Conservation (phyloP, 2,113 vertebrate genomes). For the Colossoma macropomum region DNA sequence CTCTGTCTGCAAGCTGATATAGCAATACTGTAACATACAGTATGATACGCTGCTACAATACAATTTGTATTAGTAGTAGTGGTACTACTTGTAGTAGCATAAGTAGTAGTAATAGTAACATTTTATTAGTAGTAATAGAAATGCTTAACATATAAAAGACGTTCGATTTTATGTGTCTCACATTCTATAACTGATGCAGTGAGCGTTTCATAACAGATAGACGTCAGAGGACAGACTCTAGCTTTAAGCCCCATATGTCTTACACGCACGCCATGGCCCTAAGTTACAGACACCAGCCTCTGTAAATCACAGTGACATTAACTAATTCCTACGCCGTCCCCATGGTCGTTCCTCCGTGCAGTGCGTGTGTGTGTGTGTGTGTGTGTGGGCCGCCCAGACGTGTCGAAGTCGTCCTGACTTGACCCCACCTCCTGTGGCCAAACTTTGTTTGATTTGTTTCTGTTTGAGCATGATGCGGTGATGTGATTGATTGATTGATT, state of each 20-base stretch:
- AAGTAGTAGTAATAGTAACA: no score
- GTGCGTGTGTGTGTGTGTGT: conserved; percentile 48
- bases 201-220: background rate
- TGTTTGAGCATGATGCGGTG: background rate
- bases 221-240: background rate
- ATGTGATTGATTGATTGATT: background rate
- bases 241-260: background rate
- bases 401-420: background rate
- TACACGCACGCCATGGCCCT: background rate
- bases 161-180: background rate
- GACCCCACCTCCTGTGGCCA: background rate
- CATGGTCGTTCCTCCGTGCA: conserved; percentile 29
- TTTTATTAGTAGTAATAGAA: no score
- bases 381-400: conserved; percentile 39
- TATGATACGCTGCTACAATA: no score
- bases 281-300: background rate
- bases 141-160: no score
- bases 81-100: no score
- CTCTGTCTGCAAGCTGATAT: no score
- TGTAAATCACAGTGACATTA: conserved; percentile 5
- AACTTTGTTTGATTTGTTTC: background rate
- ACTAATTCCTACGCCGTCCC: background rate
- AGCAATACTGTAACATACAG: no score
- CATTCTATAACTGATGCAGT: background rate
- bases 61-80: no score